Conservation (phyloP, 1,140 invertebrate species). For the Hylaeus volcanicus region DNA sequence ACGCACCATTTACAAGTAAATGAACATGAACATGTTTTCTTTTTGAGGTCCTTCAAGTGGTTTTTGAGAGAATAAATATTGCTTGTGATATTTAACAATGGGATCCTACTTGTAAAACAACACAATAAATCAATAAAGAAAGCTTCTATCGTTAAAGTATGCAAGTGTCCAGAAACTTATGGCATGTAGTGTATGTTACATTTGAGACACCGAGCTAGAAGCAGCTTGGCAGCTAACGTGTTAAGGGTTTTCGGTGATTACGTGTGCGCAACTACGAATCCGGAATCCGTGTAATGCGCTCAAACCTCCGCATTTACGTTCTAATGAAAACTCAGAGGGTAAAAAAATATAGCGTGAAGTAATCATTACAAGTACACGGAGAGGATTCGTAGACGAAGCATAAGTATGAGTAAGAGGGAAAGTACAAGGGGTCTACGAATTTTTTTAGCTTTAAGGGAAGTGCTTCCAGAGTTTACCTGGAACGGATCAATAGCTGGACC, state of each 20-base stretch:
- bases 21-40: too few relatives aligned
- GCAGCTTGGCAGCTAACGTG: not conserved
- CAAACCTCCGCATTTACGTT: constrained; percentile 19
- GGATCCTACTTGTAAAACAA: too few relatives aligned
- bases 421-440: constrained; percentile 44
- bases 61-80: too few relatives aligned
- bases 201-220: too few relatives aligned
- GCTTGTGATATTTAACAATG: too few relatives aligned
- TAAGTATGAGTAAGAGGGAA: constrained; percentile 50
- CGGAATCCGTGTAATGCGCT: constrained; percentile 20
- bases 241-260: constrained; percentile 8
- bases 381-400: constrained; percentile 41
- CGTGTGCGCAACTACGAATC: not conserved
- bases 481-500: constrained; percentile 51
- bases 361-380: constrained; percentile 34
- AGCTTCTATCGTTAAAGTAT: too few relatives aligned
- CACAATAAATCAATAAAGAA: too few relatives aligned
- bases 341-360: not conserved
- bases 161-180: too few relatives aligned
- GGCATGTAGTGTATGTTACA: too few relatives aligned
- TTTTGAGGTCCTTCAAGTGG: too few relatives aligned
- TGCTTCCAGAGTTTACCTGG: constrained; percentile 7
- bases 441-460: constrained; percentile 30
- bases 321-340: not conserved
- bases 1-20: too few relatives aligned